Percentiles rank a stretch among this genome's conserved stretches.
Conservation (phyloP, 2,113 vertebrate genomes). For the Carollia perspicillata region DNA sequence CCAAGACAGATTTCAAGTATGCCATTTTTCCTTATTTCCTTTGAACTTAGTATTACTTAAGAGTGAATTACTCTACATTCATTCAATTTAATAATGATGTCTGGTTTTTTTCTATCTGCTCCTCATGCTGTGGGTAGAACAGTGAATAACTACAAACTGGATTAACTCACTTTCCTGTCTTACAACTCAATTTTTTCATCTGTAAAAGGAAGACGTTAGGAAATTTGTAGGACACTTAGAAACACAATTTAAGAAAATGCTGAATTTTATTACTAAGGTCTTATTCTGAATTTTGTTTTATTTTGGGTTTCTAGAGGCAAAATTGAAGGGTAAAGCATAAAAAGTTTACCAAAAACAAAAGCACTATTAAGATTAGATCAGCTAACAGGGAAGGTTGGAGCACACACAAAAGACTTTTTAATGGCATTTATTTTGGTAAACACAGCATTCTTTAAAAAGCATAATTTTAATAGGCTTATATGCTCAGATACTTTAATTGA, state of each 20-base stretch:
- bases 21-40: neutral
- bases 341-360: conserved; percentile 14
- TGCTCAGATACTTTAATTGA: neutral
- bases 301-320: conserved; percentile 17
- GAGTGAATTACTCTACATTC: neutral
- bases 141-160: neutral
- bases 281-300: neutral
- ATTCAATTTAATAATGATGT: neutral
- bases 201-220: neutral
- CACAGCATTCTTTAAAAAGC: conserved; percentile 3
- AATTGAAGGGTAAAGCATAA: conserved; percentile 30
- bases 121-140: neutral
- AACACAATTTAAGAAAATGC: conserved; percentile 13
- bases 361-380: neutral
- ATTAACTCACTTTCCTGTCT: neutral
- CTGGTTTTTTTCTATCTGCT: neutral
- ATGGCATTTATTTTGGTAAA: conserved; percentile 39
- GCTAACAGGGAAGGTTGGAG: neutral
- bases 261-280: neutral
- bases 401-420: neutral
- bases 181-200: neutral
- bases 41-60: neutral
- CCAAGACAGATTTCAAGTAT: neutral
- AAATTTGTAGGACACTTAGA: conserved; percentile 5
- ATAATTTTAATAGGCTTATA: neutral